Conservation (phyloP, 2,888 invertebrate species). For the Cerastis rubricosa region DNA sequence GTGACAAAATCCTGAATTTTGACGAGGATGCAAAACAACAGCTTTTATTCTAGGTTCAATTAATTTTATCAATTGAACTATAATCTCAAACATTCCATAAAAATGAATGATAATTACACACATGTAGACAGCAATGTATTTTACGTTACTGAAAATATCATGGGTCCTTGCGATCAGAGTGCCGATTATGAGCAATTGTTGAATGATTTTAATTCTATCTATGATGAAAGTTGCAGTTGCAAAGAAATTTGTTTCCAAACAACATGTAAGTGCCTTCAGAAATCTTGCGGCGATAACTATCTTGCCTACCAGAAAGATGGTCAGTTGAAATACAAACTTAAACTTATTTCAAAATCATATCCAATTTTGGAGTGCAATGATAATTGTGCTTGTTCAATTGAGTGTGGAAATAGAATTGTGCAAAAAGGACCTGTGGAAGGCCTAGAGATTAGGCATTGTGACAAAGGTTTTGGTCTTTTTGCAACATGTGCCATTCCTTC, state of each 20-base stretch:
- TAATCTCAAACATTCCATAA: neutral
- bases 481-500: constrained; percentile 89
- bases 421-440: constrained; percentile 93
- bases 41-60: neutral
- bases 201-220: constrained; percentile 82
- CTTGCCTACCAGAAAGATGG: constrained; percentile 57
- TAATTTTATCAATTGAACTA: neutral
- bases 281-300: constrained; percentile 77
- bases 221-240: constrained; percentile 87
- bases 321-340: constrained; percentile 49
- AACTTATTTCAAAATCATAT: constrained; percentile 56
- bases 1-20: too few species aligned
- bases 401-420: constrained; percentile 93
- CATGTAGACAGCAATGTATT: constrained; percentile 88
- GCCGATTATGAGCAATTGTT: constrained; percentile 77
- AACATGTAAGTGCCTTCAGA: constrained; percentile 77
- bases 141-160: constrained; percentile 92
- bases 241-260: constrained; percentile 73
- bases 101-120: constrained; percentile 90
- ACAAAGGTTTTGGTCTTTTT: constrained; percentile 93
- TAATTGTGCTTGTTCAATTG: constrained; percentile 90
- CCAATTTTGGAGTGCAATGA: constrained; percentile 93
- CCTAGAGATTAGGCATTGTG: constrained; percentile 90
- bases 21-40: too few species aligned
- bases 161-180: constrained; percentile 88